A percentile compares a stretch with the other conserved stretches of the same genome.
Evolutionary conservation across 2,888 invertebrate genomes (phyloP).

Genomic region (Latrodectus elegans): DNA sequence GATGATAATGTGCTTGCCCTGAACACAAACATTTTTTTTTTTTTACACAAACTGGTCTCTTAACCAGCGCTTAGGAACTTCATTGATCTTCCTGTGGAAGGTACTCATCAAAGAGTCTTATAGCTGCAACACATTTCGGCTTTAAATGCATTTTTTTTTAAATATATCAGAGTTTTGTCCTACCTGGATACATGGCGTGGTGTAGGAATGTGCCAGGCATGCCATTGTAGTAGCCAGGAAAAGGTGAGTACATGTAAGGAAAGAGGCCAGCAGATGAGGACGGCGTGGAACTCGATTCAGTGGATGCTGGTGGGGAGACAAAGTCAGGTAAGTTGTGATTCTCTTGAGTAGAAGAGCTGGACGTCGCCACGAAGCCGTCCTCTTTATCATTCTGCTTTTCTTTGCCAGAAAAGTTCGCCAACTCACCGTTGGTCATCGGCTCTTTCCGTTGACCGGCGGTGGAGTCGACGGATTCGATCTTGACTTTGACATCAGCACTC

Average conservation of each 20-base stretch:
- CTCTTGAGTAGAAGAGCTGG: slow-evolving; percentile 73
- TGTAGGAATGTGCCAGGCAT: slow-evolving; percentile 70
- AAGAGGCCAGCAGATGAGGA: slow-evolving; percentile 72
- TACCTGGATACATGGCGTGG: slow-evolving; percentile 77
- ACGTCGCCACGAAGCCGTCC: slow-evolving; percentile 29
- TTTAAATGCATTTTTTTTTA: not conserved
- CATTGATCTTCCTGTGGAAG: not conserved
- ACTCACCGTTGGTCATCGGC: slow-evolving; percentile 40
- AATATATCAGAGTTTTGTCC: slow-evolving; percentile 69
- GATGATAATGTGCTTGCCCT: not conserved
- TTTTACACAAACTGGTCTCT: not conserved
- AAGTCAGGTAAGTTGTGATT: slow-evolving; percentile 58
- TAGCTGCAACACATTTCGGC: not conserved
- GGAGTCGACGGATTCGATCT: slow-evolving; percentile 3
- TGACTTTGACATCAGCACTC: slow-evolving; percentile 6
- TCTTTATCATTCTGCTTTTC: slow-evolving; percentile 50
- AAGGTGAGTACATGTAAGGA: slow-evolving; percentile 76
- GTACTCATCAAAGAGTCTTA: not conserved
- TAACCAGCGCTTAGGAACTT: slow-evolving; percentile 8
- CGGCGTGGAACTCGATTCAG: slow-evolving; percentile 28
- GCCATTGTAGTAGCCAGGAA: slow-evolving; percentile 74
- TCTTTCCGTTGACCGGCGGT: slow-evolving; percentile 35
- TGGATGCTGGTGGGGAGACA: slow-evolving; percentile 22
- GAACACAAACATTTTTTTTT: not conserved
- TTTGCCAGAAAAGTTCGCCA: slow-evolving; percentile 11